A percentile compares a stretch with the other conserved stretches of the same genome.
These are phyloP conservation scores for Laterallus jamaicensis DNA, from an alignment of 2,113 vertebrate species.

Conservation along the genomic window DNA sequence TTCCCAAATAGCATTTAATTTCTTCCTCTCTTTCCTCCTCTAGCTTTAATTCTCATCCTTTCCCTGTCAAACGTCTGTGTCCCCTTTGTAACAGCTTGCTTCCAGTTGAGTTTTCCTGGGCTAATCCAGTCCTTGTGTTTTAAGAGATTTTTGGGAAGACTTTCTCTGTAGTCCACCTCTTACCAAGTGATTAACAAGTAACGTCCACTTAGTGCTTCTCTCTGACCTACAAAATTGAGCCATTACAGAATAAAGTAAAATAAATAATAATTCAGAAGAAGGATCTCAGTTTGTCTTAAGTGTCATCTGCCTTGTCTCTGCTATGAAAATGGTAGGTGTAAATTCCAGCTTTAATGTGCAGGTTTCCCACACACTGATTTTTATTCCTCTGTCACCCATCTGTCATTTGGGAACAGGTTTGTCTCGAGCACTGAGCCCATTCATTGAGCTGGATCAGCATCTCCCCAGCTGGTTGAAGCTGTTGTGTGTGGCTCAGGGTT, in stretches of 20 bases:
- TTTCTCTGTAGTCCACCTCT: background rate
- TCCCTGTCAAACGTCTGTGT: slow-evolving; percentile 14
- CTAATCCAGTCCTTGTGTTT: background rate
- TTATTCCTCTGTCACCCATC: background rate
- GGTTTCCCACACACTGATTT: background rate
- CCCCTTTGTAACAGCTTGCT: slow-evolving; percentile 1
- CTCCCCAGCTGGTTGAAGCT: background rate
- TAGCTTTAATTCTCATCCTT: slow-evolving; percentile 22
- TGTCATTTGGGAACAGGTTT: background rate
- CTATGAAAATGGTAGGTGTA: background rate
- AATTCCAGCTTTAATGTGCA: background rate
- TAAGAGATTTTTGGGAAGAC: background rate
- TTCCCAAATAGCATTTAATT: slow-evolving; percentile 61
- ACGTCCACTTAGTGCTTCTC: background rate
- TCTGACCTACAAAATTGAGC: background rate
- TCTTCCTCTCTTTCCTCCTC: background rate
- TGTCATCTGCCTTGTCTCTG: background rate
- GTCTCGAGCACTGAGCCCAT: accelerated
- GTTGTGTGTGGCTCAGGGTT: background rate
- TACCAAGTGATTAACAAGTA: background rate
- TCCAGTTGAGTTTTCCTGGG: slow-evolving; percentile 24
- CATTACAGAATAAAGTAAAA: background rate
- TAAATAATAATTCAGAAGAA: background rate
- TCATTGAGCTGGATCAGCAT: background rate
- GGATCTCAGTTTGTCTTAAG: background rate